Evolutionary conservation across 2,113 vertebrate species (phyloP).

Genomic region (Andinoacara biseriatus): DNA sequence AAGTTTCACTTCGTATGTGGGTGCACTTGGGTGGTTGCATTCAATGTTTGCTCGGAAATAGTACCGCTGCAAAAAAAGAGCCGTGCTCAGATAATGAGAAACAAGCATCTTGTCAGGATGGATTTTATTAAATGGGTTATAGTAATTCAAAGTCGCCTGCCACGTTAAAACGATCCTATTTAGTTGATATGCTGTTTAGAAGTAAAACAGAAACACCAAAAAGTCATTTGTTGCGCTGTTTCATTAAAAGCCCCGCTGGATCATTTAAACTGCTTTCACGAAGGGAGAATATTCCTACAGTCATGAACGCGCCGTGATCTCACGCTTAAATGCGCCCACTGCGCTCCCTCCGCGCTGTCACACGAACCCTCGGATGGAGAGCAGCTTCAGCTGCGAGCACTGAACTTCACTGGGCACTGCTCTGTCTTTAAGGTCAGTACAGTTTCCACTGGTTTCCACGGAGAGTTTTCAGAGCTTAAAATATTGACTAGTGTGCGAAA

Average conservation of each 20-base stretch:
- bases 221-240: not conserved
- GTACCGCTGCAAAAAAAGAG: accelerated
- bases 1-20: slow-evolving; percentile 30
- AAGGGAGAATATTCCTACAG: not conserved
- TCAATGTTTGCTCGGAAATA: not conserved
- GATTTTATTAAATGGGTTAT: not conserved
- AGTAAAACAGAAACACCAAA: not conserved
- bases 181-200: not conserved
- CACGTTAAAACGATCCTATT: not conserved
- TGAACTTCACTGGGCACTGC: not conserved
- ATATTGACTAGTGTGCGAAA: not conserved
- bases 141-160: not conserved
- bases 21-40: not conserved
- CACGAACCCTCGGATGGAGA: slow-evolving; percentile 9
- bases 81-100: no score
- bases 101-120: not conserved
- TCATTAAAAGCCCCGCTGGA: not conserved
- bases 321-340: not conserved
- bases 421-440: slow-evolving; percentile 24
- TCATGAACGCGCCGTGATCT: not conserved
- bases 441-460: not conserved
- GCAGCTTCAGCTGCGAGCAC: not conserved
- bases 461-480: not conserved
- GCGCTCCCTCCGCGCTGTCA: not conserved
- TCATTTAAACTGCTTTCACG: not conserved